Conservation (phyloP, 1,140 invertebrate species). For the Lerema accius region DNA sequence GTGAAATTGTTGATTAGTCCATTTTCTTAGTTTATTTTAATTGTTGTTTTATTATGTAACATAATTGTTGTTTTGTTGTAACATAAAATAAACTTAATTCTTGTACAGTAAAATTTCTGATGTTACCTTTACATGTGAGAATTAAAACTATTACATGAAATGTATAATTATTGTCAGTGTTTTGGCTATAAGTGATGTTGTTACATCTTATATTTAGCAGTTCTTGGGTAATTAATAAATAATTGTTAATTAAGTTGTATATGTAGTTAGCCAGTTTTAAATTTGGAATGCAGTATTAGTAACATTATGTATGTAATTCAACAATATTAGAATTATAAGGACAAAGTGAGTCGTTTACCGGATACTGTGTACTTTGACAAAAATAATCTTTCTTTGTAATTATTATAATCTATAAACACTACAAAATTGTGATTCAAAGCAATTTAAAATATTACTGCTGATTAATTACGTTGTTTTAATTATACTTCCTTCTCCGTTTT, state of each 20-base stretch:
- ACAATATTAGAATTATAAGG: constrained; percentile 27
- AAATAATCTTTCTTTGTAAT: constrained; percentile 80
- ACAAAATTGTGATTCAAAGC: constrained; percentile 81
- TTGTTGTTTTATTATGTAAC: not conserved
- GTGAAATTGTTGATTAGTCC: not conserved
- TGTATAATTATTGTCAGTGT: too few species aligned
- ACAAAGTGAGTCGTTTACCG: constrained; percentile 42
- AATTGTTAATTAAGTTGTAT: too few species aligned
- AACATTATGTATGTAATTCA: constrained; percentile 25
- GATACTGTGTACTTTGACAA: constrained; percentile 68
- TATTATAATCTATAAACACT: constrained; percentile 81
- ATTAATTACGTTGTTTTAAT: constrained; percentile 70
- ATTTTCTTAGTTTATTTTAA: not conserved
- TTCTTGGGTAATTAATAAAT: too few species aligned
- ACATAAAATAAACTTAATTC: not conserved
- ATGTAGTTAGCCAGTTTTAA: too few species aligned
- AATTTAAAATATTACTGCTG: constrained; percentile 82
- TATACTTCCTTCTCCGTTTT: constrained; percentile 27
- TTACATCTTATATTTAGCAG: too few species aligned
- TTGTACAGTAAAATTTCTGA: not conserved
- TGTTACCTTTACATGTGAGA: not conserved
- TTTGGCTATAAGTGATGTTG: too few species aligned
- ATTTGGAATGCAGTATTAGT: not conserved
- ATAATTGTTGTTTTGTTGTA: not conserved
- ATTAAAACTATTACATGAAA: too few species aligned